phyloP scores from a whole-genome alignment of 2,113 vertebrate species.

The Silurus meridionalis region DNA sequence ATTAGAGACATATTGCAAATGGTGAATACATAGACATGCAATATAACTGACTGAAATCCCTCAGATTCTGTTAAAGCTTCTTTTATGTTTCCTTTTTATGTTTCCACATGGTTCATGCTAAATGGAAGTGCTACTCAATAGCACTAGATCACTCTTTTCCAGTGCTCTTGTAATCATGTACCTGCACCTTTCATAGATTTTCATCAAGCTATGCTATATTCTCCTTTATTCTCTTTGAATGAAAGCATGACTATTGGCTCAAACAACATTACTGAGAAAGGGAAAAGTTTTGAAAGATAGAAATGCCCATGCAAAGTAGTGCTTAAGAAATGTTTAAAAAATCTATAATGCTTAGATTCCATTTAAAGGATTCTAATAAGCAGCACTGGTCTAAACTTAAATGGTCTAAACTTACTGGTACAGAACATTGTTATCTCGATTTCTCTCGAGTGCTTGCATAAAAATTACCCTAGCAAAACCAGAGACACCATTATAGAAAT shows the following conservation, averaged over 20 bases:
- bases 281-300: not conserved
- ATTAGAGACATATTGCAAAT: slow-evolving; percentile 22
- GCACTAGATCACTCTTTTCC: not conserved
- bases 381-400: not conserved
- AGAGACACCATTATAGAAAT: too few relatives aligned
- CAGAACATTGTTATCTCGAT: not conserved
- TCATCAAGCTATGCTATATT: not conserved
- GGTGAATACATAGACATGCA: not conserved
- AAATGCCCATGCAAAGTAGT: not conserved
- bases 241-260: not conserved
- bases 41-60: not conserved
- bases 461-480: not conserved
- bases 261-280: not conserved
- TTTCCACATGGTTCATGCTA: not conserved
- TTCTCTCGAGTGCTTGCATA: not conserved
- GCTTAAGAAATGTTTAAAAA: not conserved
- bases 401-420: not conserved
- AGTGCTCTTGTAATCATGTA: not conserved
- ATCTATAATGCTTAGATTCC: not conserved
- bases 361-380: not conserved
- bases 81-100: not conserved
- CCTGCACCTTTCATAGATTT: not conserved
- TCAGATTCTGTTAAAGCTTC: not conserved
- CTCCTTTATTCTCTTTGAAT: not conserved
- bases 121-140: not conserved